Conservation (phyloP, 1,140 invertebrate species). For the Gerris buenoi region DNA sequence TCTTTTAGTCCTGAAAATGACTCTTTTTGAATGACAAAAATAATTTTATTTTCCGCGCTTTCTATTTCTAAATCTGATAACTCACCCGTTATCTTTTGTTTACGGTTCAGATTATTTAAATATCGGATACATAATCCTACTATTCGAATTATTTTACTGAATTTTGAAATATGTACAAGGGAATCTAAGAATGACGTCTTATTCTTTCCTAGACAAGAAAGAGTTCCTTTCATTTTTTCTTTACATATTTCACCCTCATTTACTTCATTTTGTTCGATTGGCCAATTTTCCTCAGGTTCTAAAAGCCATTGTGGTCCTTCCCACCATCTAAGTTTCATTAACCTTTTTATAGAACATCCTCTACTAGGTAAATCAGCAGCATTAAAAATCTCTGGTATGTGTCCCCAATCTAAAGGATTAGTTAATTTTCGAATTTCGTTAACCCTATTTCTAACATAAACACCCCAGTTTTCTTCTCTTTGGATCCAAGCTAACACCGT, state of each 20-base stretch:
- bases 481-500: conserved; percentile 27
- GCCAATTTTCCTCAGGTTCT: conserved; percentile 3
- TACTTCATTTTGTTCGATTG: background rate
- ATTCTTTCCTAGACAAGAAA: background rate
- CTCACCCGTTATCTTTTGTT: background rate
- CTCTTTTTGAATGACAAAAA: background rate
- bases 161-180: background rate
- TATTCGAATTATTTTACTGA: background rate
- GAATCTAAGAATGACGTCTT: background rate
- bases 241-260: conserved; percentile 10
- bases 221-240: background rate
- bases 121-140: background rate
- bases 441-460: conserved; percentile 30
- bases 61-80: background rate
- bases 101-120: background rate
- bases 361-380: conserved; percentile 29
- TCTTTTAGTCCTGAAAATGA: background rate
- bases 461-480: conserved; percentile 22
- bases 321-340: conserved; percentile 28
- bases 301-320: conserved; percentile 28
- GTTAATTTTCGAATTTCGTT: conserved; percentile 17
- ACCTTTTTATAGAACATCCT: conserved; percentile 24
- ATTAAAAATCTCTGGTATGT: conserved; percentile 6
- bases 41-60: background rate
- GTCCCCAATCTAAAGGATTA: conserved; percentile 3